Conservation (phyloP, 1,140 invertebrate species). For the Euwallacea similis region DNA sequence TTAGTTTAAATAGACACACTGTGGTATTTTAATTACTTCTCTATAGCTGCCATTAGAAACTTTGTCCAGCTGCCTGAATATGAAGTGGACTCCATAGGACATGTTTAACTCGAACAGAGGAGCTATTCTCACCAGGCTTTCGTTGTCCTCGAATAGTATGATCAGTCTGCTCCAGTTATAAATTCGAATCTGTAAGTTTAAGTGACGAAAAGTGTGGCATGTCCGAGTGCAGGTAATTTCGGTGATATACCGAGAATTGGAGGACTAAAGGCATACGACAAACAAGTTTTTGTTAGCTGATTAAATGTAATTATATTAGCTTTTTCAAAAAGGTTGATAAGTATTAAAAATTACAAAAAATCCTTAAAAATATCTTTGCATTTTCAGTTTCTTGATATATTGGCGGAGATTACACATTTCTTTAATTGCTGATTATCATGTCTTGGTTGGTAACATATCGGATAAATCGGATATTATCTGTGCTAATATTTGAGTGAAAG, state of each 20-base stretch:
- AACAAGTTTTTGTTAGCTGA: not conserved
- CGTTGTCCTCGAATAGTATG: conserved; percentile 79
- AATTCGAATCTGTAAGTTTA: conserved; percentile 44
- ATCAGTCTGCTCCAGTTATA: conserved; percentile 83
- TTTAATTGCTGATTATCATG: too few species aligned
- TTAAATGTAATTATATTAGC: too few species aligned
- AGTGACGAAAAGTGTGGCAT: not conserved
- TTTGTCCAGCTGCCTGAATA: conserved; percentile 36
- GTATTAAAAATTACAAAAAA: too few species aligned
- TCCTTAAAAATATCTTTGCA: too few species aligned
- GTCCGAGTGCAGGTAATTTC: not conserved
- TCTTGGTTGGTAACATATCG: too few species aligned
- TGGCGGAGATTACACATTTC: too few species aligned
- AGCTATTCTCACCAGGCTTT: conserved; percentile 75
- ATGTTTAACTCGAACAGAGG: conserved; percentile 75
- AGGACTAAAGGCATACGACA: not conserved
- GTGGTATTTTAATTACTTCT: conserved; percentile 5
- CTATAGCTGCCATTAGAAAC: conserved; percentile 20
- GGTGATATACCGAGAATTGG: too few species aligned
- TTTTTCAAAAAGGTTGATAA: too few species aligned
- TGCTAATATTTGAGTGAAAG: too few species aligned
- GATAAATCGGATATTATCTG: too few species aligned
- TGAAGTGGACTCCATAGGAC: conserved; percentile 41
- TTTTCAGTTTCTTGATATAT: too few species aligned
- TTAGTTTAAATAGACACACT: not conserved